Evolutionary conservation across 2,797 vertebrate genomes (phyloP).

Genomic region (Spheniscus humboldti): DNA sequence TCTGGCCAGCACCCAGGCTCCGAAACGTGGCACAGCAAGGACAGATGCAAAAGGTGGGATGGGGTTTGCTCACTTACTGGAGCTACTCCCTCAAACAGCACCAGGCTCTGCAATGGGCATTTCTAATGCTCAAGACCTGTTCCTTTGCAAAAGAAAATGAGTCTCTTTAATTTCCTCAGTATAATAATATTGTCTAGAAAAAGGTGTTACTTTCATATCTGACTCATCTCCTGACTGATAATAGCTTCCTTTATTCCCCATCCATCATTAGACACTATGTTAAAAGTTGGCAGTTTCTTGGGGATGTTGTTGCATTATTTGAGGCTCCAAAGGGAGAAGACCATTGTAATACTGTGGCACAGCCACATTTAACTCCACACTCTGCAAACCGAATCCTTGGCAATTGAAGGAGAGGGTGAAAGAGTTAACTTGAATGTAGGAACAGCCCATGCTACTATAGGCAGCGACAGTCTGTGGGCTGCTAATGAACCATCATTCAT

Average conservation of each 20-base stretch:
- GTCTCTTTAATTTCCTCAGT: background rate
- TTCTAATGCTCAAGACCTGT: background rate
- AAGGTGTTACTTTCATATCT: constrained; percentile 42
- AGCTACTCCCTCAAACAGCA: background rate
- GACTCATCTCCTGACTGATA: constrained; percentile 50
- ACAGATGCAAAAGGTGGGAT: background rate
- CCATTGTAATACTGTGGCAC: background rate
- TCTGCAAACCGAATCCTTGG: background rate
- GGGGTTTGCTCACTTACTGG: background rate
- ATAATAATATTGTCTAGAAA: constrained; percentile 4
- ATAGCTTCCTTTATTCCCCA: constrained; percentile 5
- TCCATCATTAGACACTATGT: background rate
- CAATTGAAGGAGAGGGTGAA: background rate
- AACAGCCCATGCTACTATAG: background rate
- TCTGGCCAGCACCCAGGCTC: background rate
- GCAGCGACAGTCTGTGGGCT: background rate
- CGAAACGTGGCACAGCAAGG: background rate
- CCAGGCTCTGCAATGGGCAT: background rate
- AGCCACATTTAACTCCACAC: background rate
- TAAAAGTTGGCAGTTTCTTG: background rate
- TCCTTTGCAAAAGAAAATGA: background rate
- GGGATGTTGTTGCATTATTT: background rate
- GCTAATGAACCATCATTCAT: constrained; percentile 53
- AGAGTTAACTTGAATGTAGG: background rate
- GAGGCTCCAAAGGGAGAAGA: background rate